phyloP scores from a whole-genome alignment of 2,113 vertebrate species.

The Taurulus bubalis region DNA sequence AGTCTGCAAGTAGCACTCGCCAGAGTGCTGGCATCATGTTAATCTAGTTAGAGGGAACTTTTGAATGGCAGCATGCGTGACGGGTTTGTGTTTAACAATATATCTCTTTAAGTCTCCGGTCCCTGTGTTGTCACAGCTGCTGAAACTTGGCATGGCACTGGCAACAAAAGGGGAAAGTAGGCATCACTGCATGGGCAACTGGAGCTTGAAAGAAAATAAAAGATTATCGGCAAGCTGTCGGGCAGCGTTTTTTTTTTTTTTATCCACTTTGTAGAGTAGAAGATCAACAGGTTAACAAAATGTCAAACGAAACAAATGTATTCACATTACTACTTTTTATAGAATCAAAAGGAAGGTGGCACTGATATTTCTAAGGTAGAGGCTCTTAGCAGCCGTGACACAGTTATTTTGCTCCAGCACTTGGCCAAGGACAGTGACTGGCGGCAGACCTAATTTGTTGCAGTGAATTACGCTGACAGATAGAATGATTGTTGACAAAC shows the following conservation, averaged over 20 bases:
- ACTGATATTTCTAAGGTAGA: neutral
- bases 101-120: slow-evolving; percentile 68
- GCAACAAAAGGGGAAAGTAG: slow-evolving; percentile 54
- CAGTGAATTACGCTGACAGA: slow-evolving; percentile 71
- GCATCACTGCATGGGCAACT: slow-evolving; percentile 44
- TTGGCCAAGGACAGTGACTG: slow-evolving; percentile 32
- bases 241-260: slow-evolving; percentile 11
- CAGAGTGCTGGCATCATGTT: slow-evolving; percentile 56
- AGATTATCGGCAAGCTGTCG: slow-evolving; percentile 38
- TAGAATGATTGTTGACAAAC: slow-evolving; percentile 81
- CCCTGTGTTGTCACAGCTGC: slow-evolving; percentile 78
- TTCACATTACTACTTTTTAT: slow-evolving; percentile 8
- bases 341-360: slow-evolving; percentile 22
- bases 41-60: slow-evolving; percentile 72
- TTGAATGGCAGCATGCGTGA: slow-evolving; percentile 63
- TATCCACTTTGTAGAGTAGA: neutral
- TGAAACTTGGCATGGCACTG: slow-evolving; percentile 60
- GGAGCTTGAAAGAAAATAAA: slow-evolving; percentile 32
- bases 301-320: slow-evolving; percentile 22
- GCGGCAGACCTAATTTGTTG: slow-evolving; percentile 67
- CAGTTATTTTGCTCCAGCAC: slow-evolving; percentile 9
- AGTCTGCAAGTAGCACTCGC: slow-evolving; percentile 54
- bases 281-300: slow-evolving; percentile 3
- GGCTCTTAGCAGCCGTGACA: slow-evolving; percentile 38
- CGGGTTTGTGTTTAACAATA: slow-evolving; percentile 71